phyloP scores from a whole-genome alignment of 1,140 invertebrate species.

The Lasioglossum baleicum region DNA sequence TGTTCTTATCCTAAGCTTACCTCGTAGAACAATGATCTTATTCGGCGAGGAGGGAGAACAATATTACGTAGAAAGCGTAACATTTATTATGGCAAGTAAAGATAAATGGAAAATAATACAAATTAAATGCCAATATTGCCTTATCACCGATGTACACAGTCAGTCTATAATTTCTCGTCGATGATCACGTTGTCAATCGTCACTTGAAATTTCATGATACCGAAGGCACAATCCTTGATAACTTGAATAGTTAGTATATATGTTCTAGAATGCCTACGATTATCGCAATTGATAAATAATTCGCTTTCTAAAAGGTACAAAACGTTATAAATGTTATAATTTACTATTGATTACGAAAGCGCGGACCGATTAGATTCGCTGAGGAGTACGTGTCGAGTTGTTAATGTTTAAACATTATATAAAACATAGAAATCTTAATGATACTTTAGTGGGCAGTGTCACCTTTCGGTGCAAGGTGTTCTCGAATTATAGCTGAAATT shows the following conservation, averaged over 20 bases:
- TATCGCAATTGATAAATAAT: slow-evolving; percentile 21
- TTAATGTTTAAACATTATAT: background rate
- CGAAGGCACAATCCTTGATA: background rate
- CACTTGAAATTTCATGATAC: background rate
- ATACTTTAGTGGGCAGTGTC: background rate
- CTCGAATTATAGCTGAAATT: background rate
- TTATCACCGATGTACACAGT: slow-evolving; percentile 27
- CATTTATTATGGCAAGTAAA: slow-evolving; percentile 48
- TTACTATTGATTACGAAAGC: slow-evolving; percentile 22
- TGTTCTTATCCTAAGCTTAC: background rate
- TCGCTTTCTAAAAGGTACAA: slow-evolving; percentile 2
- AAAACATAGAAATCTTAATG: background rate
- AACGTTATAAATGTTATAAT: slow-evolving; percentile 14
- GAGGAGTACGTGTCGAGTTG: background rate
- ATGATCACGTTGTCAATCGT: background rate
- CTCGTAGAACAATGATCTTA: background rate
- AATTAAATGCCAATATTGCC: slow-evolving; percentile 40
- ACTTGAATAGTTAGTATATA: background rate
- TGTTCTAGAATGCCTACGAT: background rate
- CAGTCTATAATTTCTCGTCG: slow-evolving; percentile 49
- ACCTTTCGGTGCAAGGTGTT: background rate
- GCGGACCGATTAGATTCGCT: background rate
- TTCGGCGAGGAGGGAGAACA: background rate
- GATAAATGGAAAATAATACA: slow-evolving; percentile 34
- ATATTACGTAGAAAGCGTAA: slow-evolving; percentile 33